Conservation (phyloP, 2,888 invertebrate species). For the Mongoloraphidia duomilia region DNA sequence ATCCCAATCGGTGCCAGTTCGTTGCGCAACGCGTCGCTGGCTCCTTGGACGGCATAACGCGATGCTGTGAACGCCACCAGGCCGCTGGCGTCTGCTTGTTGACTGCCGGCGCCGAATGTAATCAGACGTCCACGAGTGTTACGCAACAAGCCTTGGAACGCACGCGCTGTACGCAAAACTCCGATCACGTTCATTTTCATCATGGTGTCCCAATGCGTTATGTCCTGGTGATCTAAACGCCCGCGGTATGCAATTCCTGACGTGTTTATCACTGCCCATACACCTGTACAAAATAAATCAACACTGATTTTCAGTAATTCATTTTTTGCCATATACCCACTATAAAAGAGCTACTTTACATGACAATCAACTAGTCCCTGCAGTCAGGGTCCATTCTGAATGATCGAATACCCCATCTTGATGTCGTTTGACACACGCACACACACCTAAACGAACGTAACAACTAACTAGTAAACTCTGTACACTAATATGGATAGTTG, state of each 20-base stretch:
- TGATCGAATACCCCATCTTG: no score
- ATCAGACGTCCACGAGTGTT: constrained; percentile 51
- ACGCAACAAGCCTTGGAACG: constrained; percentile 58
- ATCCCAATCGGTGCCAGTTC: constrained; percentile 56
- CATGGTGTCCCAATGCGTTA: constrained; percentile 54
- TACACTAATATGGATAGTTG: no score
- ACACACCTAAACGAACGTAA: no score
- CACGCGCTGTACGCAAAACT: constrained; percentile 55
- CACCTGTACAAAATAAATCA: constrained; percentile 35
- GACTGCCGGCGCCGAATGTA: constrained; percentile 45
- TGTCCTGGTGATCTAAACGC: constrained; percentile 50
- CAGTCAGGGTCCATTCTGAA: no score
- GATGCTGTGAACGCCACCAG: constrained; percentile 33
- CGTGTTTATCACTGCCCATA: constrained; percentile 74
- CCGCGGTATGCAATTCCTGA: constrained; percentile 64
- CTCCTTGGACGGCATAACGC: constrained; percentile 67
- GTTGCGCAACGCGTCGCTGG: constrained; percentile 54
- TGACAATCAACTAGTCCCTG: no score
- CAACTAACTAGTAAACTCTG: no score
- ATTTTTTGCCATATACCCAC: no score
- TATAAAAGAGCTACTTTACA: no score
- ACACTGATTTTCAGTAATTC: no score
- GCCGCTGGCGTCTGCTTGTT: constrained; percentile 19
- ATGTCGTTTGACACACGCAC: no score
- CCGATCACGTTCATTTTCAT: constrained; percentile 57